Evolutionary conservation across 1,140 invertebrate genomes (phyloP), one percentile per base, ranked within the genome.

Genomic region (Drosophila arawakana): DNA sequence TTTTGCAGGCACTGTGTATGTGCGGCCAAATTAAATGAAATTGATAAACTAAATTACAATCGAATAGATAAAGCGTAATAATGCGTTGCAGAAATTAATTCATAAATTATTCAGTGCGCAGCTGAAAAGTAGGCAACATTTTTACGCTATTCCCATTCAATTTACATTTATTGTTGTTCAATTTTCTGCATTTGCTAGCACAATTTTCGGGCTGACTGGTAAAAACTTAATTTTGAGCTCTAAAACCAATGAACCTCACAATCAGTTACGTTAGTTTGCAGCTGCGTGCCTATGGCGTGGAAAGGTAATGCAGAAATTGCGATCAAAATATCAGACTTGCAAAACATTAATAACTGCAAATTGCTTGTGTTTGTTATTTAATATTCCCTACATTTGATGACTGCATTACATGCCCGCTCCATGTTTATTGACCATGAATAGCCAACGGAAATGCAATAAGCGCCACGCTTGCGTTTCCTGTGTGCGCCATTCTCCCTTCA

Each of bases 11-110:
- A 54, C 58, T 68, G 44, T 60, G 30, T 44, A 3, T 54, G 25
- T 30, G 34, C 25, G 34, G 55, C 34, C 49, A 80, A 77, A 88
- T 83, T 52, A 67, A 89, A 72, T 80, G 73, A 89, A 83, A 89
- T 83, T 78, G 73, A 89, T 88, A 68, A 83, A 89, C 80, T 80
- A 78, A 80, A 83, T 88, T 80, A 89, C 83, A 82, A 88, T 82
- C 69, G 62, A 58, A 68, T 81, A 77, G 82, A 82, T 80, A 82
- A 88, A 61, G 70, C 63, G 76, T 67, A 69, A 82, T 86, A 82
- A 72, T 70, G 66, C 46, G 62, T 7, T 58, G 25, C 68, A 57
- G 43, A 60, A 84, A 79, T 69, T 52, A 73, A 76, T 69, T 75
- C 62, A 62, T 57, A 74, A 77, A 80, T 82, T 73, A 88, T 73